Conservation (phyloP, 2,113 vertebrate species). For the Chlorocebus sabaeus region DNA sequence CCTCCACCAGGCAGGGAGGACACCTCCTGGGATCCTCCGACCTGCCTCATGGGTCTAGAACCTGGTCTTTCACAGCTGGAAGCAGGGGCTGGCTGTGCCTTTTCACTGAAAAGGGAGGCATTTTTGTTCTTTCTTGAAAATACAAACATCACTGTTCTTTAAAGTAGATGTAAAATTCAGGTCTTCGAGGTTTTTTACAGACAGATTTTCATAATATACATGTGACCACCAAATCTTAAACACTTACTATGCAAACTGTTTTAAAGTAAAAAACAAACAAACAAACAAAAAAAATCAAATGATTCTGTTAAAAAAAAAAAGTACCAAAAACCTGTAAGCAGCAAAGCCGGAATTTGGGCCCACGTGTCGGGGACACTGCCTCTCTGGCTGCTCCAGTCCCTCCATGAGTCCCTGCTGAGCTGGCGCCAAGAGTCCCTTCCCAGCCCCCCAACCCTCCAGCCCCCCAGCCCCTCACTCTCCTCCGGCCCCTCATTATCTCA, state of each 20-base stretch:
- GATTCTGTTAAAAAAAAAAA: neutral
- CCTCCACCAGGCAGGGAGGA: neutral
- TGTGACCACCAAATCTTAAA: neutral
- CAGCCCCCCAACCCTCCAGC: neutral
- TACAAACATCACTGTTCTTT: neutral
- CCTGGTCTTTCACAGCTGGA: accelerated
- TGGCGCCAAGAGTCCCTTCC: no score
- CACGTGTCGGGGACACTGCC: no score
- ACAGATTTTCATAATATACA: no score
- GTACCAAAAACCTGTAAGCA: accelerated
- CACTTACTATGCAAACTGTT: neutral
- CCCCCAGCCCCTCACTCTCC: constrained; percentile 67
- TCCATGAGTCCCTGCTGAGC: neutral
- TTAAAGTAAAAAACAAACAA: neutral
- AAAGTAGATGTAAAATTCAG: accelerated
- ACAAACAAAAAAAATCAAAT: neutral
- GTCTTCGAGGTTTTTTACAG: neutral
- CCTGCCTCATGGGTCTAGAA: accelerated
- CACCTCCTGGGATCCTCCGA: neutral
- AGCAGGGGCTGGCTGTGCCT: no score
- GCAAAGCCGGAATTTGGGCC: accelerated
- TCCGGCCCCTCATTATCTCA: constrained; percentile 79
- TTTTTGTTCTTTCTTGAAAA: no score
- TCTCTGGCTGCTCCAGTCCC: neutral
- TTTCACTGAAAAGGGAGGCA: accelerated